phyloP scores from a whole-genome alignment of 1,140 invertebrate species.

The Protaetia brevitarsis region DNA sequence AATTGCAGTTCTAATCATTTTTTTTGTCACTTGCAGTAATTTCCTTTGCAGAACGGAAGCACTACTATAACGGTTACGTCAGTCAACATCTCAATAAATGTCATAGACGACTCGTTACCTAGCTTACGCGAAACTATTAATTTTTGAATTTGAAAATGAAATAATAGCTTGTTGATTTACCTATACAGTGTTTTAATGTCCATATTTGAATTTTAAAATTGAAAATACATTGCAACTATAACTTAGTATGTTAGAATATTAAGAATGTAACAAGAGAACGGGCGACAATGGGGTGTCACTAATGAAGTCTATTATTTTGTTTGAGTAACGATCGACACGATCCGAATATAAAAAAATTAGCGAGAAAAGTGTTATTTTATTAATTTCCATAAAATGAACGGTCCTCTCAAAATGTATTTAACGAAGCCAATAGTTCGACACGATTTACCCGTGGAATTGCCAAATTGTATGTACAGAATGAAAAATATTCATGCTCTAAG shows the following conservation, averaged over 20 bases:
- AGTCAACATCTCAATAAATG: slow-evolving; percentile 18
- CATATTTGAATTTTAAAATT: background rate
- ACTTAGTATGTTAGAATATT: background rate
- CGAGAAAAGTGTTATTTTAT: slow-evolving; percentile 21
- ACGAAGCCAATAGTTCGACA: slow-evolving; percentile 55
- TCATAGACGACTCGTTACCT: slow-evolving; percentile 26
- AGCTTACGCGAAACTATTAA: too few species aligned
- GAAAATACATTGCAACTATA: background rate
- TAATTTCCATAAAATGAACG: slow-evolving; percentile 40
- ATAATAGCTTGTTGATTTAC: too few species aligned
- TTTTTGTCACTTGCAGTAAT: slow-evolving; percentile 16
- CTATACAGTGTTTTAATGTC: too few species aligned
- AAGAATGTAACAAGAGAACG: background rate
- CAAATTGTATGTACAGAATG: slow-evolving; percentile 62
- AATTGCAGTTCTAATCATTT: background rate
- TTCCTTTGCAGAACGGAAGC: slow-evolving; percentile 25
- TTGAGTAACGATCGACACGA: slow-evolving; percentile 18
- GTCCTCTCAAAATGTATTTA: slow-evolving; percentile 53
- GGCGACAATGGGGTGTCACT: slow-evolving; percentile 18
- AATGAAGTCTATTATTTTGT: slow-evolving; percentile 17
- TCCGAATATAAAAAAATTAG: slow-evolving; percentile 3
- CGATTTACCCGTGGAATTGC: slow-evolving; percentile 49
- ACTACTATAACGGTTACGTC: slow-evolving; percentile 10
- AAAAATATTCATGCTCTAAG: slow-evolving; percentile 56
- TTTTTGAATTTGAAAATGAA: too few species aligned